Percentiles rank a stretch among this genome's conserved stretches.
phyloP scores from a whole-genome alignment of 2,888 invertebrate species.

The Cheilosia grossa region DNA sequence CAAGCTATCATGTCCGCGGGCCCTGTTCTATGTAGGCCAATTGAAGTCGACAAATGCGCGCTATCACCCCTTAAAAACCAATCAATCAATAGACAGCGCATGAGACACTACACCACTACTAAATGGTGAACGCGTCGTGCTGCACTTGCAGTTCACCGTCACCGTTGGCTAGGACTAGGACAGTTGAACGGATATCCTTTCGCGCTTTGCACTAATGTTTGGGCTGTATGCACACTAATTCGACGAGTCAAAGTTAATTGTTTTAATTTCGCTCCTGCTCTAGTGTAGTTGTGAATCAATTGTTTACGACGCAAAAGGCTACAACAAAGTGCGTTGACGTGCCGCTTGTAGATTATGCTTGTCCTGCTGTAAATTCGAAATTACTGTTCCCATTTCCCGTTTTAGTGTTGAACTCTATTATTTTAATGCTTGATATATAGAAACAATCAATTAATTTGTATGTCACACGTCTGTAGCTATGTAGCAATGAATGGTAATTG shows the following conservation, averaged over 20 bases:
- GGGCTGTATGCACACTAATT: constrained; percentile 2
- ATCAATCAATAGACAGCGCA: constrained; percentile 65
- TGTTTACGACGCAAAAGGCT: not conserved
- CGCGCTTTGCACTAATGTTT: constrained; percentile 2
- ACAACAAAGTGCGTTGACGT: constrained; percentile 9
- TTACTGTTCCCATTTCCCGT: not conserved
- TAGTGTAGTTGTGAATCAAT: not conserved
- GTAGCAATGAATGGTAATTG: constrained; percentile 84
- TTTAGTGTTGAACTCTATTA: constrained; percentile 9
- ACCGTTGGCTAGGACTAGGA: constrained; percentile 3
- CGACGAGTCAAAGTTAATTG: constrained; percentile 47
- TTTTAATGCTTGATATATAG: constrained; percentile 37
- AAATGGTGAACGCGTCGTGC: constrained; percentile 5
- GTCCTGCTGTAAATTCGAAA: not conserved
- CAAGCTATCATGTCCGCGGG: not conserved
- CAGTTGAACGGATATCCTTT: constrained; percentile 41
- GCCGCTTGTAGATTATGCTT: constrained; percentile 8
- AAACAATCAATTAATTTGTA: constrained; percentile 44
- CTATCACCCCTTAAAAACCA: constrained; percentile 21
- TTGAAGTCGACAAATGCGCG: constrained; percentile 52
- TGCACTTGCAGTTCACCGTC: constrained; percentile 58
- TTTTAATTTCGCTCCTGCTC: constrained; percentile 1
- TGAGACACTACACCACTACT: constrained; percentile 4
- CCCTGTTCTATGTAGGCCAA: constrained; percentile 33
- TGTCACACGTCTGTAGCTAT: constrained; percentile 75